These are phyloP conservation scores for Heliconius hermathena DNA, from an alignment of 1,140 invertebrate genomes.

Conservation along the genomic window DNA sequence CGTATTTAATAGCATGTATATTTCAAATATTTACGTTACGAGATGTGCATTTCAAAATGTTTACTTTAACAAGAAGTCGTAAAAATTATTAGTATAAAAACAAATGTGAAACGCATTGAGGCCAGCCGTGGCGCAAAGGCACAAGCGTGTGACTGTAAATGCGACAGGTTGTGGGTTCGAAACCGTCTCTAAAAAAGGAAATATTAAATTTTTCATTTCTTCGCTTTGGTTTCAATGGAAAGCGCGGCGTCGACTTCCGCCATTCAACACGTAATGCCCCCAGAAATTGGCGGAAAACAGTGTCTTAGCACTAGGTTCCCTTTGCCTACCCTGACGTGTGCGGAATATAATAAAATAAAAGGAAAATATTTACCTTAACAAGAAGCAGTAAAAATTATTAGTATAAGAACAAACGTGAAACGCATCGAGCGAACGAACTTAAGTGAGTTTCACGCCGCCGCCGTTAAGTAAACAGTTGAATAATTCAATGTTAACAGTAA, in stretches of 20 bases:
- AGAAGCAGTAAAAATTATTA: not conserved
- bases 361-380: not conserved
- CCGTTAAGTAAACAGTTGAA: slow-evolving; percentile 22
- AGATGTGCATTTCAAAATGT: slow-evolving; percentile 8
- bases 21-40: not conserved
- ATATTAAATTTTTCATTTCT: too few relatives aligned
- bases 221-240: too few relatives aligned
- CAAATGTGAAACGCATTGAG: not conserved
- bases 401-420: not conserved
- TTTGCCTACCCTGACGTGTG: too few relatives aligned
- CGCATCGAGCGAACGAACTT: not conserved
- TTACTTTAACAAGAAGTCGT: slow-evolving; percentile 1
- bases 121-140: too few relatives aligned
- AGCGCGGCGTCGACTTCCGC: too few relatives aligned
- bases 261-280: too few relatives aligned
- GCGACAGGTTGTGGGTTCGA: too few relatives aligned
- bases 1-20: not conserved
- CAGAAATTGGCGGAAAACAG: too few relatives aligned
- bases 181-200: too few relatives aligned
- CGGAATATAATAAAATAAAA: too few relatives aligned
- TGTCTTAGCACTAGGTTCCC: too few relatives aligned
- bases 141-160: too few relatives aligned
- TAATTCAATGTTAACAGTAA: slow-evolving; percentile 26
- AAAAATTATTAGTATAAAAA: not conserved
- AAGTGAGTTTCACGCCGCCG: slow-evolving; percentile 18